Base-by-base conservation (phyloP, 2,113 vertebrate genomes). In the Antechinus stuartii region DNA sequence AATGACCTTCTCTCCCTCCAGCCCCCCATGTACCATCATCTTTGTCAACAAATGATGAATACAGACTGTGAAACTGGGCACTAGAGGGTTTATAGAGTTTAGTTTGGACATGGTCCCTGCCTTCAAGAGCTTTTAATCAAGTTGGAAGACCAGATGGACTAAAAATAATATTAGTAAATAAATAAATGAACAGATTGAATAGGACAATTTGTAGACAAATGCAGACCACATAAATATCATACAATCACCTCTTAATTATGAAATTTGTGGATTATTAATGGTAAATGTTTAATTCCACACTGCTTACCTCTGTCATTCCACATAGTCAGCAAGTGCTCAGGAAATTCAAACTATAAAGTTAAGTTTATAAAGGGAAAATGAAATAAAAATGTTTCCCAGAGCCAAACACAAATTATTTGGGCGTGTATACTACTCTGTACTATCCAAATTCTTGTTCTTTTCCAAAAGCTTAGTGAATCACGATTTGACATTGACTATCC, bases 251-350 rank as follows among this genome's bases (percentile, higher is more conserved):
- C 10, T 89, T 94, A 26, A 50, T 23, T 93, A 23, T 54, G 50
- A 90, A 91, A 27, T 93, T 90, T 22, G 91, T 22, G 1, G 55
- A 91, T 56, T 92, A 42, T 94, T 27, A n/a, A 35, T 46, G 9
- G 91, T 94, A 92, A 95, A 49, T 27, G 90, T 90, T 90, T 91
- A 6, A 49, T 68, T 27, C 90, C 42, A 95, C 24, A 10, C 19
- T 91, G 5, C 76, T 94, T n/a, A 52, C 91, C 56, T 96, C 57
- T 94, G 35, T 94, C n/a, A 42, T 93, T 24, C 27, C 84, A 55
- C 35, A 94, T 0, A 91, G 2, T 90, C 23, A 94, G 14, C 91
- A 91, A 89, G 92, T 50, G 61, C 0, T 6, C 92, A 91, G 49
- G 57, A 61, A 61, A 61, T 61, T 61, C 57, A 61, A 61, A 30